Base-by-base conservation (phyloP, 2,888 invertebrate genomes). In the Ophion ventricosus region DNA sequence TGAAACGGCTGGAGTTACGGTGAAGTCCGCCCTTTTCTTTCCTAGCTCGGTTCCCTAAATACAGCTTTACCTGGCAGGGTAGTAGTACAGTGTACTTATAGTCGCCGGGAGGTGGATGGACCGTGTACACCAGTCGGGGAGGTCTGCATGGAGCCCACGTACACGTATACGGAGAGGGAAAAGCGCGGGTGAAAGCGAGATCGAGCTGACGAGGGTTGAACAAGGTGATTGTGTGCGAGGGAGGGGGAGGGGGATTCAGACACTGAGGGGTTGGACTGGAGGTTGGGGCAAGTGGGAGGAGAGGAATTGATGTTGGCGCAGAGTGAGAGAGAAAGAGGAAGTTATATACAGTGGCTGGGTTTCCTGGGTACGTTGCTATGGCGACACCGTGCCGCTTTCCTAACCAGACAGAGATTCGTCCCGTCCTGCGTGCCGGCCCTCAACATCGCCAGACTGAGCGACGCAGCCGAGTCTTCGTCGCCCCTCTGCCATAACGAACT, bases 291-390 rank as follows among this genome's bases (percentile, higher is more conserved):
- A 49, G 8, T 74, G 49, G 40, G 35, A 72, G 69, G 40, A 26
- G 56, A 40, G 56, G 43, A 23, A 7, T 74, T 23, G 59, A 80
- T 86, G 80, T 80, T 77, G 83, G 74, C 80, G 80, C 66, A 82
- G 85, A 78, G 54, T 17, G 57, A 67, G 67, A 69, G 73, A 56
- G 72, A 64, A 43, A 61, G 67, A 81, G 73, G 80, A 81, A 77
- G 80, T 74, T 80, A 73, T 73, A 79, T 75, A 80, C 54, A 88
- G 89, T 88, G 90, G 90, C 92, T 91, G 92, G 92, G 91, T 92
- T 92, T 92, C 92, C 93, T 92, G 93, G 93, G 92, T 93, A 90
- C 88, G 93, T 93, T 90, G 91, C 91, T 89, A 93, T 93, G 84
- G 76, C 82, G 84, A 85, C 82, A 79, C 81, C 79, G 78, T 79